Percentiles rank a stretch among this genome's conserved stretches.
These are phyloP conservation scores for Philonicus albiceps DNA, from an alignment of 2,888 invertebrate genomes.

Conservation along the genomic window DNA sequence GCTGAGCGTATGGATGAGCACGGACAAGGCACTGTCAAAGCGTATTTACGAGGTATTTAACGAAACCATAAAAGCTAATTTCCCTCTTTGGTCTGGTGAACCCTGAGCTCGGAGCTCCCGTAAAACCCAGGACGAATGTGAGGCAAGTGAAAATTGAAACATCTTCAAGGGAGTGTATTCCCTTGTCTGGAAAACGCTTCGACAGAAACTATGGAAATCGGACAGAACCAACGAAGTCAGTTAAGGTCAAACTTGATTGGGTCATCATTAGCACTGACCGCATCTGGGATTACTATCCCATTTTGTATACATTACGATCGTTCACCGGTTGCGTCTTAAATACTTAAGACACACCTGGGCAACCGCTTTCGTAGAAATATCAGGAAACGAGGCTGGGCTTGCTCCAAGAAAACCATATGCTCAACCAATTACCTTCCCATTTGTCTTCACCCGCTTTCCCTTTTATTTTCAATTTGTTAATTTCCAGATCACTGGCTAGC, in stretches of 20 bases:
- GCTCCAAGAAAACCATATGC: neutral
- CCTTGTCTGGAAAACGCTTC: neutral
- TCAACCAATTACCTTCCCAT: constrained; percentile 2
- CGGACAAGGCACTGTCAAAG: neutral
- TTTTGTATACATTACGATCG: neutral
- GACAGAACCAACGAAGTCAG: neutral
- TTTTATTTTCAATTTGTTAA: constrained; percentile 31
- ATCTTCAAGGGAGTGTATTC: neutral
- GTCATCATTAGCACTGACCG: neutral
- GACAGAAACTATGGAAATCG: neutral
- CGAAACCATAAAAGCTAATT: constrained; percentile 8
- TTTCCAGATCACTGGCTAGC: constrained; percentile 3
- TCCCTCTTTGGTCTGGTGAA: neutral
- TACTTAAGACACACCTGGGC: neutral
- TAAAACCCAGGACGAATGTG: neutral
- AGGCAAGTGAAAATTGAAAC: neutral
- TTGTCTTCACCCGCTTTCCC: neutral
- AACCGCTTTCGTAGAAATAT: neutral
- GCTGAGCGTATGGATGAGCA: neutral
- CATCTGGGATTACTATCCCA: neutral
- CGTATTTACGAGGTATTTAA: constrained; percentile 15
- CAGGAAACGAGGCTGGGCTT: neutral
- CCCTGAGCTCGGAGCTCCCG: neutral
- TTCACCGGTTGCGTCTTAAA: neutral
- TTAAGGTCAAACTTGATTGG: neutral